Percentiles rank a stretch among this genome's conserved stretches.
phyloP scores from a whole-genome alignment of 2,888 invertebrate genomes.

The Argyra leucocephala region DNA sequence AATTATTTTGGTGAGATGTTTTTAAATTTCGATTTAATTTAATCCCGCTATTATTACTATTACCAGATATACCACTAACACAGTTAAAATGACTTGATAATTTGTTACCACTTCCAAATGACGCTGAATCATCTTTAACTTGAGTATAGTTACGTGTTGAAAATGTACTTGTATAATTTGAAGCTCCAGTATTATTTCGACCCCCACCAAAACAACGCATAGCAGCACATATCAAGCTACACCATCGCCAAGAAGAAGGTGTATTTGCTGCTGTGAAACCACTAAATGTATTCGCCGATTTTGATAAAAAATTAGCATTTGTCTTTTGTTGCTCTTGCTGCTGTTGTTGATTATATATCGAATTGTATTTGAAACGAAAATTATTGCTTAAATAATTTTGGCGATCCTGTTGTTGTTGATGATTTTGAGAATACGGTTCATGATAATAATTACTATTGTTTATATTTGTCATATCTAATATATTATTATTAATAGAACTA shows the following conservation, averaged over 20 bases:
- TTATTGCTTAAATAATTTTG: conserved; percentile 34
- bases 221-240: conserved; percentile 41
- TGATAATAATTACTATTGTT: conserved; percentile 33
- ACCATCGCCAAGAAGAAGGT: conserved; percentile 42
- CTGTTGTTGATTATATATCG: conserved; percentile 29
- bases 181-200: conserved; percentile 23
- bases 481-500: conserved; percentile 28
- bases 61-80: conserved; percentile 16
- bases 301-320: conserved; percentile 28
- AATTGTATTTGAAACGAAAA: conserved; percentile 39
- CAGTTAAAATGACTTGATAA: conserved; percentile 14
- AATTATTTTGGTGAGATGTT: background rate
- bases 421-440: background rate
- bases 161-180: conserved; percentile 35
- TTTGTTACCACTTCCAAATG: background rate
- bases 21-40: conserved; percentile 26
- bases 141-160: conserved; percentile 24
- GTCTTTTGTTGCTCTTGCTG: conserved; percentile 35
- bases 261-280: conserved; percentile 20
- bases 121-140: background rate
- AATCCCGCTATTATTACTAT: conserved; percentile 15
- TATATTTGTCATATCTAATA: conserved; percentile 18
- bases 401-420: background rate
- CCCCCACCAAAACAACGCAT: conserved; percentile 42
- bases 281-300: conserved; percentile 35